phyloP scores from a whole-genome alignment of 1,140 invertebrate species.

The Tenebrio molitor region DNA sequence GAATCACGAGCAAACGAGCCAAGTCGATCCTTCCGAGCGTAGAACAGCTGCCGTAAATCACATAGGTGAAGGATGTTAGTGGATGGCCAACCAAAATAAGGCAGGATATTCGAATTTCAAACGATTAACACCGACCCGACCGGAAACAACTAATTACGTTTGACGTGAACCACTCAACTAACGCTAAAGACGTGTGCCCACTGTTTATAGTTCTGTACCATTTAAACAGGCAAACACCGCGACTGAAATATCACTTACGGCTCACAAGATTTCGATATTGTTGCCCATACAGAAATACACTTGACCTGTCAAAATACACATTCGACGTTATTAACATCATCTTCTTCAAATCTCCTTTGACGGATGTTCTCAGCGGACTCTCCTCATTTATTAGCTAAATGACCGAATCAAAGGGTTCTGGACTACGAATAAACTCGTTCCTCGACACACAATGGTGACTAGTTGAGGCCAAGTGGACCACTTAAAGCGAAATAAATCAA shows the following conservation, averaged over 20 bases:
- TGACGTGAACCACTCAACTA: slow-evolving; percentile 63
- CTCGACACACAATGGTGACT: no score
- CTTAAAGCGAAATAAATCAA: no score
- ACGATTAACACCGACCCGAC: slow-evolving; percentile 60
- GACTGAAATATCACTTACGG: slow-evolving; percentile 33
- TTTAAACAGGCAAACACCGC: slow-evolving; percentile 35
- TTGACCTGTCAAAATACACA: slow-evolving; percentile 39
- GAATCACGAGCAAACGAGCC: slow-evolving; percentile 50
- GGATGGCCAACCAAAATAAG: slow-evolving; percentile 62
- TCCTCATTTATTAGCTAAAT: slow-evolving; percentile 30
- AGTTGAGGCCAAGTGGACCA: no score
- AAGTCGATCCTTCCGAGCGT: slow-evolving; percentile 42
- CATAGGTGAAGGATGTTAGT: slow-evolving; percentile 52
- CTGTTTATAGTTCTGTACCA: slow-evolving; percentile 46
- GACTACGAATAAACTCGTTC: no score
- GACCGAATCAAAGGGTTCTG: slow-evolving; percentile 9
- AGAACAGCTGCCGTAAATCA: slow-evolving; percentile 55
- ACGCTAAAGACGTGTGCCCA: slow-evolving; percentile 50
- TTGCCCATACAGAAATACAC: slow-evolving; percentile 35
- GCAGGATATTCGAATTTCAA: slow-evolving; percentile 63
- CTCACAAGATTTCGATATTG: slow-evolving; percentile 36
- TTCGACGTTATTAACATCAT: slow-evolving; percentile 16
- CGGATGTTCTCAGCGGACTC: background rate
- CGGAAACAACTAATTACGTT: slow-evolving; percentile 63
- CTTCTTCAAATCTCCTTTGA: slow-evolving; percentile 37